Evolutionary conservation across 2,113 vertebrate species (phyloP), one percentile per base, ranked within the genome.

Genomic region (Cathartes aura): DNA sequence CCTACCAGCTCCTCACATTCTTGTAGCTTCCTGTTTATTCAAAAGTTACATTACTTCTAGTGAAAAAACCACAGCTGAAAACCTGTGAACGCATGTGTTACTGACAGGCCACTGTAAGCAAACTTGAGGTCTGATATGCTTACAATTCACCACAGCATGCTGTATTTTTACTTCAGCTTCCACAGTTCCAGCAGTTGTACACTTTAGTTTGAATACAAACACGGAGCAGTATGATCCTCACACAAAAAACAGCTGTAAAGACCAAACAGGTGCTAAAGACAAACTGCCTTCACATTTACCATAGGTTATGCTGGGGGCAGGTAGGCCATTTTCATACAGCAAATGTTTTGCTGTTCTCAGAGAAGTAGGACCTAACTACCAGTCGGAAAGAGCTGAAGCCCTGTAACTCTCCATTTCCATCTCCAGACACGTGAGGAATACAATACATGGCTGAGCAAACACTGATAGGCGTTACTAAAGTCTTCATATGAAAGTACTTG

Each of bases 11-110:
- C 84, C 42, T 95, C 87, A 68, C 81, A 85, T 96, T 94, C 95
- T 93, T 93, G 56, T n/a, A 91, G 84, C 62, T 97, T 97, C 97
- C 96, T 97, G 97, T 97, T 97, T 97, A 91, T 95, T 94, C 67
- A 82, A 72, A 83, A 72, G 60, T 64, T 64, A 66, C 64, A 79
- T 85, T 89, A 78, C 68, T 80, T 90, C 68, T 89, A 50, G 30
- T 45, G 66, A 80, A 94, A 85, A 11, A 90, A 91, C 53, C 70
- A 62, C 85, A 90, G 70, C 48, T 73, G 85, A 95, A 85, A 94
- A 91, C 53, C 62, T 48, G 74, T 12, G 36, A 93, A 91, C 4
- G 5, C 60, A 18, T 42, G 59, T 67, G 73, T 56, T 67, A 75
- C 63, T 59, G 27, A 85, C 40, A 93, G 84, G 78, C 73, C 73